phyloP scores from a whole-genome alignment of 2,888 invertebrate genomes.

The Copidosoma aretas region DNA sequence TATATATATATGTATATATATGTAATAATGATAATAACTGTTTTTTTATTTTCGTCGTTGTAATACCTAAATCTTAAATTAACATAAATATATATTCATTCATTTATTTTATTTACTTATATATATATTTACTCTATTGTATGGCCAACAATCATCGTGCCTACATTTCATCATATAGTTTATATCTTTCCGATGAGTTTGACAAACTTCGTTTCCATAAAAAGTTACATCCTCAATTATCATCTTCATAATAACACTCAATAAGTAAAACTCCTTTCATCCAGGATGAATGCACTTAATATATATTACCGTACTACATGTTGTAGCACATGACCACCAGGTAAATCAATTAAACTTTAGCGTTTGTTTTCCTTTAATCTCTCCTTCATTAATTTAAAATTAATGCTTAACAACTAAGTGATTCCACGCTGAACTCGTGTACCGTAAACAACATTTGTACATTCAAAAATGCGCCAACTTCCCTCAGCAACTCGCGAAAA shows the following conservation, averaged over 20 bases:
- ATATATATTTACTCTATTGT: constrained; percentile 58
- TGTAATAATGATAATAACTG: constrained; percentile 35
- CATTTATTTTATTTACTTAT: constrained; percentile 46
- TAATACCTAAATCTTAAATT: constrained; percentile 43
- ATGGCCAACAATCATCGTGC: constrained; percentile 61
- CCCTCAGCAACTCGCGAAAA: not conserved
- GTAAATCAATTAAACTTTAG: constrained; percentile 48
- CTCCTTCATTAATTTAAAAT: constrained; percentile 33
- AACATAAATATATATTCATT: constrained; percentile 50
- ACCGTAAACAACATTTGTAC: constrained; percentile 55
- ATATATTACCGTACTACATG: constrained; percentile 11
- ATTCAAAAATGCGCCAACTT: constrained; percentile 42
- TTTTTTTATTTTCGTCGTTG: constrained; percentile 42
- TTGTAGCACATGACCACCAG: constrained; percentile 46
- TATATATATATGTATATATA: no score
- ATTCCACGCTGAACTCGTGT: constrained; percentile 47
- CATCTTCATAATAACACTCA: not conserved
- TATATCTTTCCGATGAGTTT: constrained; percentile 43
- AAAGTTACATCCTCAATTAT: constrained; percentile 1
- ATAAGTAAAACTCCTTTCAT: not conserved
- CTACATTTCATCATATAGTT: constrained; percentile 53
- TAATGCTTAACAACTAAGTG: constrained; percentile 45
- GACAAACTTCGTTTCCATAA: constrained; percentile 43
- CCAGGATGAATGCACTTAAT: constrained; percentile 13
- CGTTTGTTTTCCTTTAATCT: constrained; percentile 16